A percentile compares a stretch with the other conserved stretches of the same genome.
phyloP scores from a whole-genome alignment of 35 echinoderm and acorn worm species.

The Apostichopus californicus region DNA sequence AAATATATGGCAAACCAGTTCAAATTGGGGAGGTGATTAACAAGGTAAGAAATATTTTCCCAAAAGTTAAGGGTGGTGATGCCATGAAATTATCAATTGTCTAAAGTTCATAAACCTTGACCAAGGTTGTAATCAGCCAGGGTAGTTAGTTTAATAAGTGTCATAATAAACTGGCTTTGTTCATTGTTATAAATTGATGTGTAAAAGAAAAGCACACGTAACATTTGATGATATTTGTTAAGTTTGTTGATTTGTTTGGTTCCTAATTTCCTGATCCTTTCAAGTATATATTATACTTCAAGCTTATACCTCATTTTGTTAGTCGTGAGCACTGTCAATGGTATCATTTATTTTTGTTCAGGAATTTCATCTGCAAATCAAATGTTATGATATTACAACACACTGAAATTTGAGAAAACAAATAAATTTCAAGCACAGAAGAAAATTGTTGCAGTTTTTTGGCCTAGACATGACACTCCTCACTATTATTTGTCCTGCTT shows the following conservation, averaged over 20 bases:
- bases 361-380: no score
- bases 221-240: background rate
- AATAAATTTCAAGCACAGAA: no score
- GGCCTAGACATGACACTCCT: no score
- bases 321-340: background rate
- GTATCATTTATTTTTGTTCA: background rate
- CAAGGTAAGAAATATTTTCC: slow-evolving; percentile 15
- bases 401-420: no score
- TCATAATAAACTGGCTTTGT: background rate
- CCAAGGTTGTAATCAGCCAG: background rate
- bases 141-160: background rate
- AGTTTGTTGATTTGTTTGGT: no score
- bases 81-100: background rate
- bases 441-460: no score
- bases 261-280: background rate
- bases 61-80: background rate
- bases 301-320: background rate
- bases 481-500: no score
- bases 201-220: background rate
- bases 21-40: slow-evolving; percentile 11
- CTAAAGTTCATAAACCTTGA: background rate
- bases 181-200: background rate
- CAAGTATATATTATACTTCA: background rate
- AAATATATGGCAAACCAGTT: background rate
- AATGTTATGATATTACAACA: no score